Base-by-base conservation (phyloP, 2,113 vertebrate species). In the Oryzias javanicus region DNA sequence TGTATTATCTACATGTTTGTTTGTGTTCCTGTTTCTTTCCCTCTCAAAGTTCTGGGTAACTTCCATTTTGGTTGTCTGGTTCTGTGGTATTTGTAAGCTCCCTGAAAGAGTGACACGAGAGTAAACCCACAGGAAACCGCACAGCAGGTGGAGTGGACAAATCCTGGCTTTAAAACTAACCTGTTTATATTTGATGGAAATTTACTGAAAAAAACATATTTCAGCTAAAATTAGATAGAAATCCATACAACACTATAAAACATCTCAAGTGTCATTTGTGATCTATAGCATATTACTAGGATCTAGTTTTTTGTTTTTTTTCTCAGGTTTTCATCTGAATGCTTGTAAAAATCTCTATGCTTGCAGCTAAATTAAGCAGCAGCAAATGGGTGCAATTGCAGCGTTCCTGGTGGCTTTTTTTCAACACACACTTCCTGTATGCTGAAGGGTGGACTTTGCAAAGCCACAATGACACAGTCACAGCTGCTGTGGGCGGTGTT, bases 371-470 rank as follows among this genome's bases (percentile, higher is more conserved):
- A 35, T 42, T 44, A 53, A 70, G 64, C 73, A 62, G 64, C 20
- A 25, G n/a, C 19, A 58, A n/a, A 50, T 41, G 41, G 8, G 18
- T 49, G 29, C 75, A 61, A 79, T 60, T 79, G 29, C 42, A 59
- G 71, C 24, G 29, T 67, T 76, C 80, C 15, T 12, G 29, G 56
- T 57, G 67, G 1, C 46, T 12, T 54, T 22, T 76, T 60, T 12
- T 42, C n/a, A 41, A 46, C 1, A 55, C 20, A 57, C 65, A 29
- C 48, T 50, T 35, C 29, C 49, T 76, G 41, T 40, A 62, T 56
- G 63, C 50, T 67, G 15, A 55, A 65, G 66, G 70, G 64, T 48
- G 72, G 60, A 48, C 47, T 64, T 56, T 49, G 42, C 29, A 65
- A 42, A 50, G 44, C 53, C 73, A 15, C 59, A 49, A 64, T 77